Evolutionary conservation across 2,797 vertebrate genomes (phyloP), one percentile per base, ranked within the genome.

Genomic region (Channa striata): DNA sequence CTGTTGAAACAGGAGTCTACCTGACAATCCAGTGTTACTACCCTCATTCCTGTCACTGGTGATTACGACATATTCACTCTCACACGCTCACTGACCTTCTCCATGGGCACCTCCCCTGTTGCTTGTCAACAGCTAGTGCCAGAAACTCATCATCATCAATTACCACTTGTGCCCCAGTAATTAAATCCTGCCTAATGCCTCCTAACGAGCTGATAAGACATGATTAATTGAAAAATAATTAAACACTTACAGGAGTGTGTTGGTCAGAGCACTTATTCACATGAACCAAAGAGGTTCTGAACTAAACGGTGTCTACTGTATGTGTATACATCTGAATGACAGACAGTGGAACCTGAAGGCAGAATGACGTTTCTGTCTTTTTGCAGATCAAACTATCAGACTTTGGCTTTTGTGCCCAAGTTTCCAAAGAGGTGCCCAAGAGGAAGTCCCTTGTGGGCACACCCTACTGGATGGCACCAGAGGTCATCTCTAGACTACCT

Each of bases 321-420:
- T 10, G 33, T 50, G 49, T 46, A 37, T 54, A 53, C 23, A 40
- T 56, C 16, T 50, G n/a, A 56, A 30, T 42, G 16, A 13, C 2
- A 10, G 21, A 33, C 14, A 51, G 50, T 7, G 20, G 48, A 49
- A 30, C 52, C 57, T 81, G 65, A 59, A 30, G 8, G 56, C 37
- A 11, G 19, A 16, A 4, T 1, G 1, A 9, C 69, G 68, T 44
- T 0, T 66, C 11, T 75, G 50, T 73, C 56, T 77, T 53, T 80
- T 59, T 67, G 49, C 89, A 99, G 98, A 98, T 99, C 90, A 99
- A 99, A 80, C 87, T 99, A 36, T 99, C 98, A 0, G 98, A 99
- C 89, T 99, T 99, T 1, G 97, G 97, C 67, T 99, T 99, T 89
- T 99, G 97, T 33, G 97, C 98, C 84, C 97, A 99, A 94, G 97